Evolutionary conservation across 2,797 vertebrate species (phyloP), one percentile per base, ranked within the genome.

Genomic region (Sus cebifrons): DNA sequence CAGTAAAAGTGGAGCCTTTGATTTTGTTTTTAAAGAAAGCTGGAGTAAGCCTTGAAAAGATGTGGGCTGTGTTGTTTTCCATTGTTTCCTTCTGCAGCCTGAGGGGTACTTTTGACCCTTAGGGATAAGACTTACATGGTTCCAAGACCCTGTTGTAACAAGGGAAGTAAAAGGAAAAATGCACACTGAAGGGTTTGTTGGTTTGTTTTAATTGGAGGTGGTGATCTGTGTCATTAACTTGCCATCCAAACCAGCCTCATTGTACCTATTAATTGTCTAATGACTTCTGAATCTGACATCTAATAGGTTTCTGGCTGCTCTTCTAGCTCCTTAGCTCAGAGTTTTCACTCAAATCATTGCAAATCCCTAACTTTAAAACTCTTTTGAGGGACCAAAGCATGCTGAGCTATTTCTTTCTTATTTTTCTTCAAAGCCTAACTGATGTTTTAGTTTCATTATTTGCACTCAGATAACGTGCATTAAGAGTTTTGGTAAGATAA

Each of bases 361-460:
- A 92, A 92, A 78, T 90, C n/a, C 36, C 40, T 86, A 96, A 95
- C 54, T 73, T 95, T 77, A 86, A 94, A 93, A 93, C 27, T 92
- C n/a, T 92, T 83, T 96, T 94, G 89, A 96, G 93, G 17, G 29
- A 87, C 27, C 36, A 86, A 96, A 94, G 27, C 21, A 78, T 88
- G 21, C 27, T 93, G 32, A 91, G 56, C 10, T 89, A 68, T 87
- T 82, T 92, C 44, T 49, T 32, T 85, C 58, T 77, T 67, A 40
- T 60, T 89, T 94, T 91, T 75, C 74, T 95, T 95, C 84, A 97
- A 90, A 94, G 64, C 44, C 73, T 90, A 89, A 89, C 13, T 87
- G 52, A 73, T 93, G 32, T 75, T 86, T 93, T 93, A 78, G 79
- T 94, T 91, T 93, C 20, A 58, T 93, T 94, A 85, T 92, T 78